Conservation (phyloP, 2,113 vertebrate genomes). For the Trochalopteron elliotii region DNA sequence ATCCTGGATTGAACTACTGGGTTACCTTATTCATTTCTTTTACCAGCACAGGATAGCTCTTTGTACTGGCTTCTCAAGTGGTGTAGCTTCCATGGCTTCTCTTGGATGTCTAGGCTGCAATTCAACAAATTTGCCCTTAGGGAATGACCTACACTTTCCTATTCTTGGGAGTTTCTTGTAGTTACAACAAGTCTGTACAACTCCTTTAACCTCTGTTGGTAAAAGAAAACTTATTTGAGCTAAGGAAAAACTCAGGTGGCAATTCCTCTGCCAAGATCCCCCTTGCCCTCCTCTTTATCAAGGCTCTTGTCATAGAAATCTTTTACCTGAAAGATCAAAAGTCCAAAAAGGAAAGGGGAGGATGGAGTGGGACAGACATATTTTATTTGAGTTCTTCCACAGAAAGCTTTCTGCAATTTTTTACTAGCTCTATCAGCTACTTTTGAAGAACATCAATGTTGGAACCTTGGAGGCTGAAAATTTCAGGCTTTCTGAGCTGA, state of each 20-base stretch:
- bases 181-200: slow-evolving; percentile 12
- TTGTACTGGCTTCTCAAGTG: slow-evolving; percentile 41
- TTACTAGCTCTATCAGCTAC: neutral
- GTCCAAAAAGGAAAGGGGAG: neutral
- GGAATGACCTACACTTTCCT: slow-evolving; percentile 26
- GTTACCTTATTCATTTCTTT: slow-evolving; percentile 52
- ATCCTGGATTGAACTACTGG: slow-evolving; percentile 12
- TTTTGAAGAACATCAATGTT: neutral
- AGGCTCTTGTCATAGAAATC: neutral
- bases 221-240: slow-evolving; percentile 27
- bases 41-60: slow-evolving; percentile 27
- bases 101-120: slow-evolving; percentile 49
- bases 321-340: neutral
- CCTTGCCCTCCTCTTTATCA: neutral
- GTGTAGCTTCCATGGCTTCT: neutral
- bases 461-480: too few relatives aligned
- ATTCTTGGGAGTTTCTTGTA: slow-evolving; percentile 42
- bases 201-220: slow-evolving; percentile 2
- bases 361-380: neutral
- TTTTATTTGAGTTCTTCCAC: neutral
- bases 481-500: too few relatives aligned
- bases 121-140: slow-evolving; percentile 32
- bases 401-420: neutral
- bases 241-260: neutral
- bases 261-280: slow-evolving; percentile 2